phyloP scores from a whole-genome alignment of 2,113 vertebrate genomes.

The Istiophorus platypterus region DNA sequence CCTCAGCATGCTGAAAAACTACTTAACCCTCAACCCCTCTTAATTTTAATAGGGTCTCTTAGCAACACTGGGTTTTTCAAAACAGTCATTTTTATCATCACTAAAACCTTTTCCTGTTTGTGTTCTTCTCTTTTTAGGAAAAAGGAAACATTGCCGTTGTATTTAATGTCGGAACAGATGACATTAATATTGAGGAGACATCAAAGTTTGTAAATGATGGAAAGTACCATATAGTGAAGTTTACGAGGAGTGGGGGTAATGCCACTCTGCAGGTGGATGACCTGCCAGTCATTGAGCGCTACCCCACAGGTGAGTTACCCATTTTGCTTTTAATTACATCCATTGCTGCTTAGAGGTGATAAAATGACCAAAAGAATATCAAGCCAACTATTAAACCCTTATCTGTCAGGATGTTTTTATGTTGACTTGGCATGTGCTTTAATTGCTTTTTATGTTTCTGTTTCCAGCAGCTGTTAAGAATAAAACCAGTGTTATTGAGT shows the following conservation, averaged over 20 bases:
- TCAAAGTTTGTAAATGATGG: conserved; percentile 99
- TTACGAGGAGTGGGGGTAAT: conserved; percentile 98
- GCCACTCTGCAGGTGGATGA: conserved; percentile 99
- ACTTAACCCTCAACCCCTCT: too few species aligned
- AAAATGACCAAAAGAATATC: conserved; percentile 42
- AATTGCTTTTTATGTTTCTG: conserved; percentile 75
- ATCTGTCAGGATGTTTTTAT: conserved; percentile 68
- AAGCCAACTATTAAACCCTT: conserved; percentile 33
- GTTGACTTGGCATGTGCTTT: conserved; percentile 78
- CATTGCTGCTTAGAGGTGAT: conserved; percentile 25
- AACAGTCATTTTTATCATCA: not conserved
- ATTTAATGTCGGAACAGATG: conserved; percentile 98
- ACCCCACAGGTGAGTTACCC: conserved; percentile 95
- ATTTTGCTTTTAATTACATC: conserved; percentile 35
- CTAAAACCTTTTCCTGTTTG: conserved; percentile 36
- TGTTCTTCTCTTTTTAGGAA: conserved; percentile 85
- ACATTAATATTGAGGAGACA: conserved; percentile 98
- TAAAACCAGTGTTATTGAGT: conserved; percentile 62
- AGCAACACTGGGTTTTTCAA: not conserved
- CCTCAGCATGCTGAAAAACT: not conserved
- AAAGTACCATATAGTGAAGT: conserved; percentile 99
- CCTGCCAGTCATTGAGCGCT: conserved; percentile 98
- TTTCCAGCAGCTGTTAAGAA: conserved; percentile 71
- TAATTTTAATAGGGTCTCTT: not conserved
- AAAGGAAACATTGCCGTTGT: conserved; percentile 97